These are phyloP conservation scores for Scalopus aquaticus DNA, from an alignment of 2,113 vertebrate species.

Conservation along the genomic window DNA sequence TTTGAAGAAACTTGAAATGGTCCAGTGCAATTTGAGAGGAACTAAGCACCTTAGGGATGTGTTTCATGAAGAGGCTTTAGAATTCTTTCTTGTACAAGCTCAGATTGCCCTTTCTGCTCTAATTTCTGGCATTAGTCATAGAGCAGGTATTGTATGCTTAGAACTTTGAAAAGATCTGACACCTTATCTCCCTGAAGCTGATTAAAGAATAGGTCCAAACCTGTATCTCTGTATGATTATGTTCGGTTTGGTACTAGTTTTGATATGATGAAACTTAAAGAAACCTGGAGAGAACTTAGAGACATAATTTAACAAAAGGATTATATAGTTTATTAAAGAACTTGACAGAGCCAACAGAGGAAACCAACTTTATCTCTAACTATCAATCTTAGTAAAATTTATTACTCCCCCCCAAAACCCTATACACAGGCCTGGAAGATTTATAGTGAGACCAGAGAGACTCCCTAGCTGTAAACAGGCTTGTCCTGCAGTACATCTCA, in stretches of 20 bases:
- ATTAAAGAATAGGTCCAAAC: constrained; percentile 59
- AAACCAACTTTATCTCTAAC: constrained; percentile 49
- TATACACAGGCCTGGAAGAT: constrained; percentile 5
- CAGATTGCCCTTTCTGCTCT: constrained; percentile 50
- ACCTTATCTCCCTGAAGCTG: constrained; percentile 53
- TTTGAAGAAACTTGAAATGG: constrained; percentile 50
- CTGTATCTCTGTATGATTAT: constrained; percentile 46
- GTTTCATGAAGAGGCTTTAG: constrained; percentile 59
- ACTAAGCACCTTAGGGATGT: constrained; percentile 41
- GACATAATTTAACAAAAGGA: constrained; percentile 67
- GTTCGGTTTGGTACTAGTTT: constrained; percentile 52
- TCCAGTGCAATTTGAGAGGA: constrained; percentile 47
- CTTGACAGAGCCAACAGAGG: constrained; percentile 51
- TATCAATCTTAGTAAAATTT: constrained; percentile 63
- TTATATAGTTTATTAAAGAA: constrained; percentile 67
- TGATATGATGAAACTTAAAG: constrained; percentile 54
- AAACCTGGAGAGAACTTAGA: constrained; percentile 50
- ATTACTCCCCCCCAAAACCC: constrained; percentile 36
- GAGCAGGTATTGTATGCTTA: constrained; percentile 64
- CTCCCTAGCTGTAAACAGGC: neutral
- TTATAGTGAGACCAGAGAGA: constrained; percentile 42
- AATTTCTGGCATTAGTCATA: constrained; percentile 68
- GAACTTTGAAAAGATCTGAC: constrained; percentile 61
- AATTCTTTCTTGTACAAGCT: constrained; percentile 67
- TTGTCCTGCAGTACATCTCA: constrained; percentile 35